Conservation (phyloP, 2,797 vertebrate species). For the Typhlichthys subterraneus region DNA sequence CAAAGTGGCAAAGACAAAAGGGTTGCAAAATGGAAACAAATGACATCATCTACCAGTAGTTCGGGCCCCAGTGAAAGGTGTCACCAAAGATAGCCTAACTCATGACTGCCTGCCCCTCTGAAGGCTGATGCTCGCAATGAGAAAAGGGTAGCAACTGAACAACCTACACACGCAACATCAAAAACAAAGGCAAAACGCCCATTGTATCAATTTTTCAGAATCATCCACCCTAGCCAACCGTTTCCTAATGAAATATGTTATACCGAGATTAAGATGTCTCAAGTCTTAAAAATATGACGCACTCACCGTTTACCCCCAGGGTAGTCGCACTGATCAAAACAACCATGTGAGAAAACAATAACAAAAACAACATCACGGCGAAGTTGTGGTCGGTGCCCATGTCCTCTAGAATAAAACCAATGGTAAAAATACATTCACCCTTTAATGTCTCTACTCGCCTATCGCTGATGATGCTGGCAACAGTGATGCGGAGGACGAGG, state of each 20-base stretch:
- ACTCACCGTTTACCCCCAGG: slow-evolving; percentile 4
- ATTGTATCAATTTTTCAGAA: too few relatives aligned
- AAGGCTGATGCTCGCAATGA: too few relatives aligned
- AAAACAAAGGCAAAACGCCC: too few relatives aligned
- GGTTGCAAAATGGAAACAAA: background rate
- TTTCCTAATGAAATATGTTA: too few relatives aligned
- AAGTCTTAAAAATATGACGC: slow-evolving; percentile 7
- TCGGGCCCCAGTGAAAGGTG: too few relatives aligned
- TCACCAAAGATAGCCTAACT: too few relatives aligned
- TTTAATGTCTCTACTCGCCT: background rate
- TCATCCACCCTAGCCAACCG: too few relatives aligned
- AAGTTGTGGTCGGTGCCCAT: slow-evolving; percentile 2
- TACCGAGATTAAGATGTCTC: too few relatives aligned
- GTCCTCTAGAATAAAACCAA: background rate
- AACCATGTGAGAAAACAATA: background rate
- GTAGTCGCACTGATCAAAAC: background rate
- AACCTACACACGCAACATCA: too few relatives aligned
- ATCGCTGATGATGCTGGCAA: background rate
- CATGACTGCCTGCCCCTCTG: too few relatives aligned
- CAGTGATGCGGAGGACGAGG: background rate
- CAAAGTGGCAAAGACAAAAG: background rate
- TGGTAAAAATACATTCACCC: background rate
- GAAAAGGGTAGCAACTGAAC: too few relatives aligned
- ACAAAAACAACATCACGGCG: background rate
- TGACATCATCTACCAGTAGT: slow-evolving; percentile 1